A percentile compares a stretch with the other conserved stretches of the same genome.
Conservation (phyloP, 2,888 invertebrate species). For the Parnassius apollo region DNA sequence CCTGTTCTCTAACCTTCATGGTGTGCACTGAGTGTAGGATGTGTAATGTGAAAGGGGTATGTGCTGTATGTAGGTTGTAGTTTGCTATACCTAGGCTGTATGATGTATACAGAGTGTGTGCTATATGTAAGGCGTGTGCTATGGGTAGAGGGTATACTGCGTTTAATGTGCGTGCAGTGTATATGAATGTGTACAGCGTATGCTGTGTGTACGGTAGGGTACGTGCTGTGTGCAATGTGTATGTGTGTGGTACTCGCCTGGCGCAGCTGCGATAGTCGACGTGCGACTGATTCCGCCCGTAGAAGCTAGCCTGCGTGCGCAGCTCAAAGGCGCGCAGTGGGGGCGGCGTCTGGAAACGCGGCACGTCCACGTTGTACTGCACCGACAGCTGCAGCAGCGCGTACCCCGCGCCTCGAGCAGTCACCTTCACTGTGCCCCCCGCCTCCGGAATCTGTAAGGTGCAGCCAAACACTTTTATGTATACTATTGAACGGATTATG, state of each 20-base stretch:
- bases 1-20: too few species aligned
- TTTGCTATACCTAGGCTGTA: too few species aligned
- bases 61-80: too few species aligned
- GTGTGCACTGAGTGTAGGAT: too few species aligned
- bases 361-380: constrained; percentile 94
- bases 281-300: constrained; percentile 96
- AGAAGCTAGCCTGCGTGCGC: constrained; percentile 86
- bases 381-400: constrained; percentile 96
- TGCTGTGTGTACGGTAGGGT: background rate
- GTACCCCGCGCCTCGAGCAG: constrained; percentile 96
- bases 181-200: too few species aligned
- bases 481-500: background rate
- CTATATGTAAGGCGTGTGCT: too few species aligned
- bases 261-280: constrained; percentile 93
- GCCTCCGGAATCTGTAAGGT: constrained; percentile 89
- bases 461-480: constrained; percentile 62
- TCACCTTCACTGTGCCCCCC: constrained; percentile 96
- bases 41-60: too few species aligned
- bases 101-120: too few species aligned
- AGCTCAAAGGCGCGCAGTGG: constrained; percentile 91
- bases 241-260: constrained; percentile 76
- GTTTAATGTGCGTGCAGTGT: too few species aligned
- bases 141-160: too few species aligned
- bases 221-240: too few species aligned
- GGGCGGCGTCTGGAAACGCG: constrained; percentile 91